Evolutionary conservation across 2,797 vertebrate genomes (phyloP), one percentile per base, ranked within the genome.

Genomic region (Chrysolophus pictus): DNA sequence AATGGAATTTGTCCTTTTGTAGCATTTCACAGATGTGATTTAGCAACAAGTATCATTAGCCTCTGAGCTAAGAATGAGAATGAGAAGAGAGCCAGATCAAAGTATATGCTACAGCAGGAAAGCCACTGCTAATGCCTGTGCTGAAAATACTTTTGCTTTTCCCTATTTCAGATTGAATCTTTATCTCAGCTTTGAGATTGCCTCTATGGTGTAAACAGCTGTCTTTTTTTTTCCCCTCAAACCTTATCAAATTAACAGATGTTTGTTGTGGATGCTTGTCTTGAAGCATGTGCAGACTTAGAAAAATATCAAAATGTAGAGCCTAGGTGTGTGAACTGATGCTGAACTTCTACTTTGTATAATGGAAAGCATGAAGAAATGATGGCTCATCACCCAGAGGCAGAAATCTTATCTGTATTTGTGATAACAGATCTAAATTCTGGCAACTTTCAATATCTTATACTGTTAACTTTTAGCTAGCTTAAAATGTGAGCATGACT

Each of bases 41-140:
- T 91, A 92, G 92, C 89, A 93, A 88, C 76, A 84, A 88, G 87
- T 71, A 87, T 84, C 92, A 82, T 94, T 88, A 95, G 77, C 37
- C 68, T 62, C 37, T 64, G 72, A 94, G 91, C 83, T 88, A 49
- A 89, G 89, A 92, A 91, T 18, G 55, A 84, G 73, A 73, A n/a
- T 26, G 65, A 90, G 76, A 83, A 49, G 74, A 72, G 63, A 87
- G 76, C 37, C 78, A 60, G 87, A 89, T 91, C 73, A 84, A 92
- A 93, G 73, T 35, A 7, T n/a, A 41, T 23, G 8, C 74, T 93
- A 39, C 79, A 92, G 39, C 67, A 88, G 82, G 56, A 85, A 93
- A 91, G 68, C 3, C 42, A 31, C 64, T 88, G 56, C 70, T 64
- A 37, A 65, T 41, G 44, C 24, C 0, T 31, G 63, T 75, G 53